Evolutionary conservation across 30 jellyfish, hydroid and myxozoan genomes (phyloP), one percentile per base, ranked within the genome.

Genomic region (Hydractinia echinata): DNA sequence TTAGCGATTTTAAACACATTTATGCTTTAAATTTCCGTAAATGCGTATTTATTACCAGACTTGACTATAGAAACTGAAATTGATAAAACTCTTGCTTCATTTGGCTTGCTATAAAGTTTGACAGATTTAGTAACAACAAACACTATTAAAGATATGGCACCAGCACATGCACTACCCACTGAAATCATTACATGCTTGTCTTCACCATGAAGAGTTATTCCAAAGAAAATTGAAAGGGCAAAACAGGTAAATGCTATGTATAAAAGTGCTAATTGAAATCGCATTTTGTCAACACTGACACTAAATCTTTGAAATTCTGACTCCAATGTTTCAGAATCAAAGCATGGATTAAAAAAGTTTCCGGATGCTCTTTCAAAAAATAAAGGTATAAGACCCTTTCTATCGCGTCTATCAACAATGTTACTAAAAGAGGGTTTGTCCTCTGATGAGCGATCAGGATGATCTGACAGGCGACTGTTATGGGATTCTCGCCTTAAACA

Each of bases 351-450:
- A 95, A 96, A 89, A 4, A 95, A 49, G 67, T 95, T 86, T 61
- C 96, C 89, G 13, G 99, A 94, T 53, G 99, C 99, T 82, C 99
- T 81, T 55, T 94, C 99, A 78, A 94, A 94, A 76, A 94, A 88
- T 18, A 94, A 69, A 16, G 99, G 99, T 16, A 94, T 71, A 52
- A 94, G 64, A 48, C 99, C 96, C 72, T 94, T 94, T 66, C 95
- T 85, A 53, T 82, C 95, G 30, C 97, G 67, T 10, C 87, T 85
- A 74, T 94, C 97, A 60, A 87, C 99, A 66, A 78, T 90, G 9
- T 96, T 84, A 10, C 97, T 87, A 67, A 92, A 92, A 7, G 98
- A 92, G 16, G 98, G 98, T 83, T 92, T 92, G 66, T 92, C 92
- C 51, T 83, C 81, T 21, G 86, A 61, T n/a, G 78, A 77, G 20